A percentile compares a stretch with the other conserved stretches of the same genome.
These are phyloP conservation scores for Pemphredon lugubris DNA, from an alignment of 2,888 invertebrate species.

Conservation along the genomic window DNA sequence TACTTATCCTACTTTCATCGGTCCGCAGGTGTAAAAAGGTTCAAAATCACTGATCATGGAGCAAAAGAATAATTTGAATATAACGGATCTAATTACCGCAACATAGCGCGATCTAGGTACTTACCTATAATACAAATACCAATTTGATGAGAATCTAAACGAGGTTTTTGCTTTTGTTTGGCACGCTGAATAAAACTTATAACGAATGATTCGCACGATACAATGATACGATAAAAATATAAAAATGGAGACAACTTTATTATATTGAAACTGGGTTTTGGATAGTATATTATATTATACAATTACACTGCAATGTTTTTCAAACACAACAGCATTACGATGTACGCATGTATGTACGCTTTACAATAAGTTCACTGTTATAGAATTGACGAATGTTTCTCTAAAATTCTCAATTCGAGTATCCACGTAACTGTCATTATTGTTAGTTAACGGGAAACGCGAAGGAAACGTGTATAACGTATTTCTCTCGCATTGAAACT, in stretches of 20 bases:
- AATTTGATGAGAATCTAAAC: too few relatives aligned
- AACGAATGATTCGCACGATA: too few relatives aligned
- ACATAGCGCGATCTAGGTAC: too few relatives aligned
- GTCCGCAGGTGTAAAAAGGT: too few relatives aligned
- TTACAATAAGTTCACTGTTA: neutral
- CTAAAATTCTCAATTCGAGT: neutral
- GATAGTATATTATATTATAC: constrained; percentile 25
- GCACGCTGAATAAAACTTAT: too few relatives aligned
- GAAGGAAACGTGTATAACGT: neutral
- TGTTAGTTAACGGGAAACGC: neutral
- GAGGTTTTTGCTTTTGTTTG: too few relatives aligned
- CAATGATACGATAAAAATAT: neutral
- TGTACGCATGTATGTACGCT: too few relatives aligned
- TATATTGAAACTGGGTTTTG: constrained; percentile 13
- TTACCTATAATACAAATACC: too few relatives aligned
- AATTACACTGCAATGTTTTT: neutral
- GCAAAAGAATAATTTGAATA: too few relatives aligned
- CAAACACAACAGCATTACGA: neutral
- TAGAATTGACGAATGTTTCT: neutral
- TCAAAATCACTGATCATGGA: too few relatives aligned
- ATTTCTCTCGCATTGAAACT: constrained; percentile 1
- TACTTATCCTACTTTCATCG: too few relatives aligned
- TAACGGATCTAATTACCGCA: too few relatives aligned
- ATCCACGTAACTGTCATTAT: neutral
- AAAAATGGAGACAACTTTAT: constrained; percentile 56